These are phyloP conservation scores for Agriopis aurantiaria DNA, from an alignment of 2,888 invertebrate genomes.

Conservation along the genomic window DNA sequence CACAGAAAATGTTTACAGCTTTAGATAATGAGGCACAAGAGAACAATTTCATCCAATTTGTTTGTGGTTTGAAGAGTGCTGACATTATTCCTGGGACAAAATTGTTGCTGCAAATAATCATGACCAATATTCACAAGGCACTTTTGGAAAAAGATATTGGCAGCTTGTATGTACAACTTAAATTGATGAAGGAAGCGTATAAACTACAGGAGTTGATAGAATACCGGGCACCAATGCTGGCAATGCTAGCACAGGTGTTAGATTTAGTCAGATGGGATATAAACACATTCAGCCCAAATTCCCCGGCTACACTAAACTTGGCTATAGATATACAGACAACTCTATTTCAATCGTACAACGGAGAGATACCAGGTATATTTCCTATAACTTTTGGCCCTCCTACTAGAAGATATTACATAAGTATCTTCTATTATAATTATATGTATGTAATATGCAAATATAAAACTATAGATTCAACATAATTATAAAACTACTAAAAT, in stretches of 20 bases:
- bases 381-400: background rate
- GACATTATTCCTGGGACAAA: conserved; percentile 63
- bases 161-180: conserved; percentile 62
- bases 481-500: too few relatives aligned
- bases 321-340: conserved; percentile 63
- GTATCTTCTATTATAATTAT: too few relatives aligned
- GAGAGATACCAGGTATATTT: conserved; percentile 65
- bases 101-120: conserved; percentile 69
- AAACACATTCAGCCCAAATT: conserved; percentile 58
- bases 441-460: too few relatives aligned
- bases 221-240: conserved; percentile 75
- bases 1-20: conserved; percentile 58
- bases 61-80: conserved; percentile 62
- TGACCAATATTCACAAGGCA: conserved; percentile 73
- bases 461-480: too few relatives aligned
- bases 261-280: conserved; percentile 72
- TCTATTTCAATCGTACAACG: conserved; percentile 64
- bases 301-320: conserved; percentile 63
- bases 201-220: conserved; percentile 61
- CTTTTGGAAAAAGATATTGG: conserved; percentile 60
- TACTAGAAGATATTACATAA: too few relatives aligned
- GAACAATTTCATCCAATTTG: conserved; percentile 66
- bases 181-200: conserved; percentile 62
- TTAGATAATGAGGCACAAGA: conserved; percentile 60
- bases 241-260: conserved; percentile 74